phyloP scores from a whole-genome alignment of 2,888 invertebrate genomes.

The Stratiomys singularior region DNA sequence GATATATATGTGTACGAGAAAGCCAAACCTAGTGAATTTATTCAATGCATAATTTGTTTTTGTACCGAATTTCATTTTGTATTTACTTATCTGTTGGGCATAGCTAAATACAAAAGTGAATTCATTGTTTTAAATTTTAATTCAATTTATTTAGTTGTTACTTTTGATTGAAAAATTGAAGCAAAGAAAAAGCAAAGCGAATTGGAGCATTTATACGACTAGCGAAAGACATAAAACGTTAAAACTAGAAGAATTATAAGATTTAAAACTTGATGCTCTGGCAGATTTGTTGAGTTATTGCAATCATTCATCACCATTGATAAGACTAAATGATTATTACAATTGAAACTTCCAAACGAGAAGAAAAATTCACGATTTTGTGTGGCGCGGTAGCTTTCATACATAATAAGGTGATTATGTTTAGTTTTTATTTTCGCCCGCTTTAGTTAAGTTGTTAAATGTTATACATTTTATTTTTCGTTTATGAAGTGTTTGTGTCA shows the following conservation, averaged over 20 bases:
- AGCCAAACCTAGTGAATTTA: conserved; percentile 45
- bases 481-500: conserved; percentile 27
- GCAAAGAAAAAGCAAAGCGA: neutral
- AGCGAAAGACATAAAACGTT: conserved; percentile 5
- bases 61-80: conserved; percentile 21
- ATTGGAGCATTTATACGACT: neutral
- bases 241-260: conserved; percentile 12
- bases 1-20: neutral
- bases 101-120: conserved; percentile 30
- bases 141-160: conserved; percentile 35
- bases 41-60: conserved; percentile 31
- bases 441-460: conserved; percentile 43
- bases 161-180: conserved; percentile 25
- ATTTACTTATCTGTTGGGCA: conserved; percentile 17
- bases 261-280: conserved; percentile 18
- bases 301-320: conserved; percentile 7
- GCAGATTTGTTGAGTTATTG: neutral
- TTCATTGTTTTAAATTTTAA: conserved; percentile 39
- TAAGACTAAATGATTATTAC: conserved; percentile 16
- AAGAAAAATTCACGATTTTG: conserved; percentile 7
- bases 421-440: conserved; percentile 12
- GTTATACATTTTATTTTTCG: conserved; percentile 44
- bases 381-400: neutral
- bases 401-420: conserved; percentile 20
- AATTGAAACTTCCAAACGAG: neutral